Conservation (phyloP, 2,888 invertebrate species). For the Drosophila barbarae region DNA sequence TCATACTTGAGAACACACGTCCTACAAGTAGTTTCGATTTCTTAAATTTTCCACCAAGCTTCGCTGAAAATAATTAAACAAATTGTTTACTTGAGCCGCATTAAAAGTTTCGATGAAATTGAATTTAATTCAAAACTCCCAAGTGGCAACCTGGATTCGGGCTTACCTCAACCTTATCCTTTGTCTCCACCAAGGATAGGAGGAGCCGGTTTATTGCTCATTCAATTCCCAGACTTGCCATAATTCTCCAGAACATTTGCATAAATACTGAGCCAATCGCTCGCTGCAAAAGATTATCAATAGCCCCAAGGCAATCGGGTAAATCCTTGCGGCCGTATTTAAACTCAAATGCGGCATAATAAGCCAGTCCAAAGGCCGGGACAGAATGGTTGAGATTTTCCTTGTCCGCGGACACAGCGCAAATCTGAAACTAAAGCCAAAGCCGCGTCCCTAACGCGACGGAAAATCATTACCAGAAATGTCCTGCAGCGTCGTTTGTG, state of each 20-base stretch:
- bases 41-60: too few species aligned
- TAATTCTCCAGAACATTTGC: slow-evolving; percentile 26
- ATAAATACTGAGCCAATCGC: slow-evolving; percentile 23
- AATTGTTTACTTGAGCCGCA: background rate
- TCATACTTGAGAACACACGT: background rate
- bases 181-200: background rate
- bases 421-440: slow-evolving; percentile 35
- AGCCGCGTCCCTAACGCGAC: slow-evolving; percentile 26
- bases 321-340: slow-evolving; percentile 48
- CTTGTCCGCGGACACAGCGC: slow-evolving; percentile 6
- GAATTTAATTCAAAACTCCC: slow-evolving; percentile 1
- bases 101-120: background rate
- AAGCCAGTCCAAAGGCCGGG: slow-evolving; percentile 39
- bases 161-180: slow-evolving; percentile 12
- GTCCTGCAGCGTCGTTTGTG: slow-evolving; percentile 73
- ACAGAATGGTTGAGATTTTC: slow-evolving; percentile 13
- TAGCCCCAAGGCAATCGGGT: slow-evolving; percentile 43
- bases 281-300: slow-evolving; percentile 39
- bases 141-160: background rate
- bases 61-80: background rate
- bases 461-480: slow-evolving; percentile 65
- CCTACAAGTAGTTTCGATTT: background rate
- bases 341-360: slow-evolving; percentile 58
- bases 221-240: slow-evolving; percentile 27
- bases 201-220: slow-evolving; percentile 2